These are phyloP conservation scores for Lamellibrachia satsuma DNA, from an alignment of 2,888 invertebrate species.

Conservation along the genomic window DNA sequence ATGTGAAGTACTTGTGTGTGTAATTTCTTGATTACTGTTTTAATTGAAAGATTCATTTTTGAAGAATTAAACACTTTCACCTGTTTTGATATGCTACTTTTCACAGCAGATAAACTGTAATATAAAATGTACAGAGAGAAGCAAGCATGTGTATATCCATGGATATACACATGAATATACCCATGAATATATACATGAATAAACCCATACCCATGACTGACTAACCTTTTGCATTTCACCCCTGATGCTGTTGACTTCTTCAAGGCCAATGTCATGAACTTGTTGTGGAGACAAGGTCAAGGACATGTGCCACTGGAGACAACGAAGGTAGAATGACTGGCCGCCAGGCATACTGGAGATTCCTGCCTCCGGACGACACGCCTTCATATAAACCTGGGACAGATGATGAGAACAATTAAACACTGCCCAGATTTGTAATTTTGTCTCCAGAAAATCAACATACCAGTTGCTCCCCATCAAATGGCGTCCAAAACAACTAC, in stretches of 20 bases:
- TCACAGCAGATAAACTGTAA: no score
- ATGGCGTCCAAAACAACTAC: no score
- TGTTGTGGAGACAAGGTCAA: conserved; percentile 53
- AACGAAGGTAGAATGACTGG: conserved; percentile 53
- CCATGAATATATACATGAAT: neutral
- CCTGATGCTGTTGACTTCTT: conserved; percentile 58
- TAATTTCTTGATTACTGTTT: no score
- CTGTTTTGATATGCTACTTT: no score
- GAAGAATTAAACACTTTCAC: no score
- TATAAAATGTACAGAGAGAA: no score
- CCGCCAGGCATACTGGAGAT: conserved; percentile 56
- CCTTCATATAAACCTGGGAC: conserved; percentile 48
- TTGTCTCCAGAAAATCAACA: no score
- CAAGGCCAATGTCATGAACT: conserved; percentile 58
- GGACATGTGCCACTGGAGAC: conserved; percentile 60
- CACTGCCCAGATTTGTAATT: no score
- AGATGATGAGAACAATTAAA: neutral
- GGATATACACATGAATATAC: neutral
- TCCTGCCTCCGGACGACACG: conserved; percentile 52
- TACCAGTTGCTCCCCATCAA: no score
- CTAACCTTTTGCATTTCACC: conserved; percentile 44
- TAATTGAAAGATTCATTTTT: no score
- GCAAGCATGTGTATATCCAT: no score
- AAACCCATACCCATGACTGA: neutral
- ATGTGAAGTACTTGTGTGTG: no score